Base-by-base conservation (phyloP, 2,113 vertebrate species). In the Xyliphius kryptos region DNA sequence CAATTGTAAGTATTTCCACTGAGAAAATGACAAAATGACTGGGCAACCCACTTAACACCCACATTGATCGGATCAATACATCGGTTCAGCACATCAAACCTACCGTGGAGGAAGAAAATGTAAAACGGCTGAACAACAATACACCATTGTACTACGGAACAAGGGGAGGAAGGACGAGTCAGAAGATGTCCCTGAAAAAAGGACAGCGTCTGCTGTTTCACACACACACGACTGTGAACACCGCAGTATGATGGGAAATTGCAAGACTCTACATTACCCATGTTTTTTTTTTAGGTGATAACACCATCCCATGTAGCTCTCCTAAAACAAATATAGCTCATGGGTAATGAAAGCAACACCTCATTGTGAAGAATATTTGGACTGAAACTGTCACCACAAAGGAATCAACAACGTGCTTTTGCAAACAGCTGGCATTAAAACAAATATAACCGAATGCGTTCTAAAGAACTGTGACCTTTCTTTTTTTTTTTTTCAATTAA, bases 41-140 rank as follows among this genome's bases (percentile, higher is more conserved):
- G 26, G 26, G 26, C 26, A 32, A 5, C 26, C 26, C 26, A 10
- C 40, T 14, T 57, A 9, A 47, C 71, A 73, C 56, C 56, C 19
- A 67, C 56, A 52, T 26, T 16, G 13, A 7, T 41, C 41, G 50
- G 40, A 58, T 53, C 70, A 66, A 68, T 50, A 54, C 61, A 63
- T 21, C 57, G 19, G 63, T 38, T n/a, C n/a, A 38, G 36, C 37
- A 61, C n/a, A 11, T 68, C 56, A 15, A 19, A 5, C 6, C 9
- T 10, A 41, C 40, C 3, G 40, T 3, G 3, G 40, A 41, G 40
- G 40, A 12, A 41, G 40, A 41, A 41, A 41, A 9, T 41, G 44
- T 54, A 65, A 51, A 52, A 56, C 54, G 14, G 13, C 43, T 46
- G 9, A 46, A 46, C 6, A 53, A 56, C 65, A 67, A 59, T 47